phyloP scores from a whole-genome alignment of 2,888 invertebrate genomes.

The Drosophila anceps region DNA sequence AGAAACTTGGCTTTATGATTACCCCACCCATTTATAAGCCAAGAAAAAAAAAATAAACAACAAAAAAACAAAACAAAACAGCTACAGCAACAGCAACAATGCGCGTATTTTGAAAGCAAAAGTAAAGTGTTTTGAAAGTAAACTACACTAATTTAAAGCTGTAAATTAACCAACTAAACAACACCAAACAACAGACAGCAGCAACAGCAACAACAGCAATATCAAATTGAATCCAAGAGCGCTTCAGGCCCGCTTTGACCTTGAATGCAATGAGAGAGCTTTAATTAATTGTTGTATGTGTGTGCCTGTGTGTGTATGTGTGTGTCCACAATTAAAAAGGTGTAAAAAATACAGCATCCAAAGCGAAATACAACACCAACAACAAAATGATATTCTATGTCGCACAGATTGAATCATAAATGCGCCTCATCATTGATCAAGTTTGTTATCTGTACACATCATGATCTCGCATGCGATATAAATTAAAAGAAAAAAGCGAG shows the following conservation, averaged over 20 bases:
- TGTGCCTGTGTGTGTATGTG: conserved; percentile 18
- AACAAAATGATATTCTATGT: conserved; percentile 46
- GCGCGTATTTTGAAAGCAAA: conserved; percentile 76
- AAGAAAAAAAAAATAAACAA: conserved; percentile 8
- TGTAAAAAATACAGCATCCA: conserved; percentile 56
- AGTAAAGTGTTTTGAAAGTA: conserved; percentile 80
- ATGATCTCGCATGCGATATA: conserved; percentile 4
- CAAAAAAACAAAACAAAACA: conserved; percentile 1
- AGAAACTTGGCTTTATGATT: conserved; percentile 64
- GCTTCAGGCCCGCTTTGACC: conserved; percentile 64
- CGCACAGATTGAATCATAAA: conserved; percentile 50
- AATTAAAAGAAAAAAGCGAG: neutral
- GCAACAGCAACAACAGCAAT: conserved; percentile 19
- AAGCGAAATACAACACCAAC: conserved; percentile 13
- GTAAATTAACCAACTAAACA: conserved; percentile 78
- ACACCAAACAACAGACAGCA: conserved; percentile 25
- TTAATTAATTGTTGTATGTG: conserved; percentile 68
- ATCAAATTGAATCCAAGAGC: conserved; percentile 43
- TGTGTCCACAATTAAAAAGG: conserved; percentile 67
- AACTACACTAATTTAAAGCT: conserved; percentile 81
- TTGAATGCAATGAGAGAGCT: conserved; percentile 80
- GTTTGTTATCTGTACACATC: conserved; percentile 11
- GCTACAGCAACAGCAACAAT: conserved; percentile 41
- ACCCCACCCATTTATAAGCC: conserved; percentile 65
- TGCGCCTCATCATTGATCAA: conserved; percentile 55